Evolutionary conservation across 2,888 invertebrate genomes (phyloP), one percentile per base, ranked within the genome.

Genomic region (Pristionchus fissidentatus): DNA sequence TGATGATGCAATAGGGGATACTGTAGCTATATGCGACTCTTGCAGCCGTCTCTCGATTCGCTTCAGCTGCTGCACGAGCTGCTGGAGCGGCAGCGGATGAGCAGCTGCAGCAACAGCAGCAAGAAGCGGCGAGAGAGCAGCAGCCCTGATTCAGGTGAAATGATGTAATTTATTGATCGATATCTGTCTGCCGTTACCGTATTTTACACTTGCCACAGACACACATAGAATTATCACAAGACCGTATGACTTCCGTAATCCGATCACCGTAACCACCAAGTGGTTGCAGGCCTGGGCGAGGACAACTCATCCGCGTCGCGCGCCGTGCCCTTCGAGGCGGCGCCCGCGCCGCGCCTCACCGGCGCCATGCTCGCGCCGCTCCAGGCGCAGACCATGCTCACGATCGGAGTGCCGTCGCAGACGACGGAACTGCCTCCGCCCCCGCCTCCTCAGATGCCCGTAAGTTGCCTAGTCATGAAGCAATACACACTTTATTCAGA

Each of bases 11-110:
- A 49, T 19, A 13, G 10, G 49, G 10, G 49, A 49, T 49, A n/a
- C n/a, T n/a, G n/a, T n/a, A n/a, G n/a, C n/a, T n/a, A 0, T 19
- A 52, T 52, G 32, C 43, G n/a, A 29, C 62, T n/a, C 80, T 79
- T 81, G 60, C 62, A 81, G 80, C 80, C 80, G 10, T 62, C 80
- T 8, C 13, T 81, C 62, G 80, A 81, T 15, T 62, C 60, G 46
- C 62, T 81, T 29, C 43, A 46, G 41, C 55, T 81, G 41, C 80
- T 81, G 43, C 80, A 81, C n/a, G 80, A 81, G 46, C 80, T 81
- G 43, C 80, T 81, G 0, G 80, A 81, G 46, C 41, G 80, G 41
- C 80, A 81, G 32, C 22, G 80, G 46, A 62, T 81, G 80, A n/a
- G n/a, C n/a, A n/a, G n/a, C n/a, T 43, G 80, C 79, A 38, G n/a